Evolutionary conservation across 2,113 vertebrate genomes (phyloP).

Genomic region (Electrona antarctica): DNA sequence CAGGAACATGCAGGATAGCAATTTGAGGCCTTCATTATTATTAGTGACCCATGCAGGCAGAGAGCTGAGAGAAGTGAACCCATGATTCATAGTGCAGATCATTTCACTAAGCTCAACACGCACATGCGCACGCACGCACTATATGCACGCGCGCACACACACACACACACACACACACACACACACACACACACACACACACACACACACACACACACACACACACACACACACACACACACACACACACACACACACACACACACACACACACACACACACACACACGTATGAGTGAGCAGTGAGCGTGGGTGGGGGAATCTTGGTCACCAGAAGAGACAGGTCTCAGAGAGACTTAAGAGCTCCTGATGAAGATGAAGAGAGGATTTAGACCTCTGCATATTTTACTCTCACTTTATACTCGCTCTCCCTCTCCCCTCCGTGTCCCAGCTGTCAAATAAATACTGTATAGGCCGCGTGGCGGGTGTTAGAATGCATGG

Average conservation of each 20-base stretch:
- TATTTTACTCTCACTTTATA: slow-evolving; percentile 57
- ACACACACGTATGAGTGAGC: slow-evolving; percentile 46
- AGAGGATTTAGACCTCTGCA: slow-evolving; percentile 64
- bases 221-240: slow-evolving; percentile 45
- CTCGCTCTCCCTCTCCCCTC: background rate
- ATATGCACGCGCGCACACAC: too few relatives aligned
- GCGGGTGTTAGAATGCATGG: too few relatives aligned
- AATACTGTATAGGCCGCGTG: too few relatives aligned
- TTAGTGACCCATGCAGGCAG: slow-evolving; percentile 51
- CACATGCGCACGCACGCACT: too few relatives aligned
- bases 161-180: too few relatives aligned
- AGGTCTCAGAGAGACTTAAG: slow-evolving; percentile 65
- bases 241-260: slow-evolving; percentile 12
- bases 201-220: slow-evolving; percentile 33
- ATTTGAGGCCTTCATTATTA: slow-evolving; percentile 49
- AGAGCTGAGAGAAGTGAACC: slow-evolving; percentile 41
- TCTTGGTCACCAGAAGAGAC: slow-evolving; percentile 62
- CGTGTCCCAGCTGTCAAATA: too few relatives aligned
- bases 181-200: slow-evolving; percentile 59
- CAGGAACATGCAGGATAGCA: slow-evolving; percentile 52
- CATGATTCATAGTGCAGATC: slow-evolving; percentile 64
- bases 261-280: slow-evolving; percentile 25
- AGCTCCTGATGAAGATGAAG: slow-evolving; percentile 73
- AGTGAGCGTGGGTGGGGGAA: slow-evolving; percentile 48
- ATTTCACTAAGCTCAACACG: slow-evolving; percentile 60